These are phyloP conservation scores for Merluccius polli DNA, from an alignment of 2,797 vertebrate species.

Conservation along the genomic window DNA sequence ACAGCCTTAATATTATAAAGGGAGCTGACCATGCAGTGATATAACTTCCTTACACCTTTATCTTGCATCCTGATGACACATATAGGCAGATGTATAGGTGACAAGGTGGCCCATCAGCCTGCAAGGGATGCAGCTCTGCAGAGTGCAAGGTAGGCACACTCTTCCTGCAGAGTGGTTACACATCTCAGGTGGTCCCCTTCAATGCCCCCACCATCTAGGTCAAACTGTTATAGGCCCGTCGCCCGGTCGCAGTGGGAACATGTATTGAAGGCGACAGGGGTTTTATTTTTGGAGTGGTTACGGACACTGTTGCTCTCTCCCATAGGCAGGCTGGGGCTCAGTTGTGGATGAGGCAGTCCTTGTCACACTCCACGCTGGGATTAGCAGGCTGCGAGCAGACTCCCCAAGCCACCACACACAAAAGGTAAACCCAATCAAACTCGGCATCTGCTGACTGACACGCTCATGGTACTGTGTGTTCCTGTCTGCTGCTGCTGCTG, in stretches of 20 bases:
- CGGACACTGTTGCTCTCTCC: constrained; percentile 56
- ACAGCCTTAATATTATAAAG: not conserved
- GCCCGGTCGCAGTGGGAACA: constrained; percentile 46
- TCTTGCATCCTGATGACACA: not conserved
- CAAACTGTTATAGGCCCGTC: constrained; percentile 27
- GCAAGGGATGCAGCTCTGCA: constrained; percentile 56
- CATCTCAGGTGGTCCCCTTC: constrained; percentile 67
- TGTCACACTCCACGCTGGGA: constrained; percentile 64
- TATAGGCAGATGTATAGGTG: not conserved
- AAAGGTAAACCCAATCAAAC: constrained; percentile 70
- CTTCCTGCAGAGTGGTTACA: constrained; percentile 10
- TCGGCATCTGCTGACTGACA: constrained; percentile 54
- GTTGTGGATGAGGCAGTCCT: constrained; percentile 65
- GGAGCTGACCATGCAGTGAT: not conserved
- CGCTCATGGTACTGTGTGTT: constrained; percentile 38
- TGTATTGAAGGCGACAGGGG: constrained; percentile 53
- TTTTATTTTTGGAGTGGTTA: constrained; percentile 81
- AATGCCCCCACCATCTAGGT: constrained; percentile 25
- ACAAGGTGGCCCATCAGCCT: constrained; percentile 45
- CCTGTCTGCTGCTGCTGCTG: constrained; percentile 21
- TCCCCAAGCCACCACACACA: constrained; percentile 47
- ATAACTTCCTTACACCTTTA: not conserved
- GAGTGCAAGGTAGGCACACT: not conserved
- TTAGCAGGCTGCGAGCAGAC: constrained; percentile 62
- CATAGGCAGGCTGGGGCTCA: constrained; percentile 61